Percentiles rank a stretch among this genome's conserved stretches.
Evolutionary conservation across 2,888 invertebrate species (phyloP).

Genomic region (Eristalis intricaria): DNA sequence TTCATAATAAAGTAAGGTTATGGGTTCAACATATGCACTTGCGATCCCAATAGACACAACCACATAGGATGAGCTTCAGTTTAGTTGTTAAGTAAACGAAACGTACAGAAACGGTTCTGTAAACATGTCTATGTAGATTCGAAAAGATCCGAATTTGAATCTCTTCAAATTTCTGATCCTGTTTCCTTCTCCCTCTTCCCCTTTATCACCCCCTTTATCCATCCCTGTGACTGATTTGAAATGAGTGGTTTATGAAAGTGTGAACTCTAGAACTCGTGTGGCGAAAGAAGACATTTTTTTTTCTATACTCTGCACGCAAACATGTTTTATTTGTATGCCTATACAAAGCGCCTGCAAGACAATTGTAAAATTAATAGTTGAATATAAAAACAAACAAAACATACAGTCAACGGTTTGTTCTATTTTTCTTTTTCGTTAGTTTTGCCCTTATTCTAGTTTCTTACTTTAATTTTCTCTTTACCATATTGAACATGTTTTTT

Average conservation of each 20-base stretch:
- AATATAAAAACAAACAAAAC: neutral
- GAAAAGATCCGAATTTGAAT: neutral
- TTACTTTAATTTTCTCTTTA: conserved; percentile 12
- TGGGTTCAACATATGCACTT: neutral
- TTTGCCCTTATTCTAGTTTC: neutral
- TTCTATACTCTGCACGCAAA: conserved; percentile 4
- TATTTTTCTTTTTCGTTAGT: neutral
- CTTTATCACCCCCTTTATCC: no score
- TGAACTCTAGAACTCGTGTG: no score
- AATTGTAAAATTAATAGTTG: neutral
- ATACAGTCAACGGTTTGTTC: neutral
- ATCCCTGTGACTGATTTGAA: no score
- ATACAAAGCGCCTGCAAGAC: neutral
- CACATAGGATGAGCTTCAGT: neutral
- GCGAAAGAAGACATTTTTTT: conserved; percentile 7
- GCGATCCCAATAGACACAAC: neutral
- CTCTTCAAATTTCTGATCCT: neutral
- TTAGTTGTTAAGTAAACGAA: neutral
- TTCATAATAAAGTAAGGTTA: neutral
- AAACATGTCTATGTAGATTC: neutral
- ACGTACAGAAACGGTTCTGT: neutral
- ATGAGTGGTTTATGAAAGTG: no score
- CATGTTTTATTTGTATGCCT: neutral
- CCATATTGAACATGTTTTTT: conserved; percentile 3
- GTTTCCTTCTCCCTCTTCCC: no score